Base-by-base conservation (phyloP, 2,113 vertebrate genomes). In the Cygnus atratus region DNA sequence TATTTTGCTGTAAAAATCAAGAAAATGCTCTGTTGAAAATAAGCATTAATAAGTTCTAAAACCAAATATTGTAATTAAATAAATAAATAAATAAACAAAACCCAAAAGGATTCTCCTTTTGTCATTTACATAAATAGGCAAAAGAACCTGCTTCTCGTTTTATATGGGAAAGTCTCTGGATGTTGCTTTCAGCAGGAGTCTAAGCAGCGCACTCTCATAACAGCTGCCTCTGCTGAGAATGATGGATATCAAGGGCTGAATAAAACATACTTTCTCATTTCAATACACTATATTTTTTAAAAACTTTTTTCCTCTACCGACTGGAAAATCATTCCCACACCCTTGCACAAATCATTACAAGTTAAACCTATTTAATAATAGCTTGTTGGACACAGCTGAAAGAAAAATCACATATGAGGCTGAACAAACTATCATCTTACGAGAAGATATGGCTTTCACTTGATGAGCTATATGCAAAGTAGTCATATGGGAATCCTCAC, bases 321-420 rank as follows among this genome's bases (percentile, higher is more conserved):
- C 22, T 80, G 43, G 85, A 89, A 84, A 94, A 88, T 83, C 46
- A 74, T 75, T 89, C 74, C 33, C 71, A 41, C 39, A 84, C 50
- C 39, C 54, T 76, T 35, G n/a, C 31, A 91, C 24, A 95, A 92
- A 89, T 76, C 84, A 91, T 87, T 82, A 44, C 58, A 76, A 88
- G 26, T 70, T 87, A 93, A 87, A 93, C 48, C 33, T 74, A 91
- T 95, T 89, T 89, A 87, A 48, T 88, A 90, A 91, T 79, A 93
- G 73, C 77, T 95, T 88, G 73, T 87, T 87, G 87, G 84, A 89
- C 74, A 89, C 54, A 95, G 84, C 66, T 87, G 81, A 96, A 92
- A 87, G 91, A 93, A 93, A 95, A 95, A 89, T 68, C 89, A 85
- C 54, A 78, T 29, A 71, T 25, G 44, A 92, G 58, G 66, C 66